Evolutionary conservation across 1,140 invertebrate genomes (phyloP), one percentile per base, ranked within the genome.

Genomic region (Macrobrachium rosenbergii): DNA sequence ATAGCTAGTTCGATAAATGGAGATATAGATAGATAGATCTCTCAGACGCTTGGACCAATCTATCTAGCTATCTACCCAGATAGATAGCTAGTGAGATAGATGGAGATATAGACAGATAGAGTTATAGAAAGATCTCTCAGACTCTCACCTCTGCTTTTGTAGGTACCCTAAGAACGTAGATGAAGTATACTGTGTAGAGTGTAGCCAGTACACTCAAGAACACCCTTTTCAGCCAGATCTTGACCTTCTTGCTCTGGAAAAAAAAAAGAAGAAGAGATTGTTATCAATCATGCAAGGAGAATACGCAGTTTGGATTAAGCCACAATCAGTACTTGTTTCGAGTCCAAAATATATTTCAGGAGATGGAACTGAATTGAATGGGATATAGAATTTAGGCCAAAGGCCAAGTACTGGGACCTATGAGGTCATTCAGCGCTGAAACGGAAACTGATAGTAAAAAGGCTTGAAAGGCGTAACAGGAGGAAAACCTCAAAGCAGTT

Each of bases 151-250:
- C n/a, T 5, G 45, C n/a, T 37, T n/a, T 17, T 7, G n/a, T 21
- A 17, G 23, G 72, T 7, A 75, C 67, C 28, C 37, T 11, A 43
- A 82, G 63, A 14, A 82, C 80, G 8, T 62, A 23, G n/a, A 82
- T 82, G 80, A 82, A 82, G 80, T 82, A 82, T 23, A 45, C 58
- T 11, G 58, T 6, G 80, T 82, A 82, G 21, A 82, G 62, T 1
- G 19, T 7, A 0, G 62, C 62, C 62, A 82, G 37, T 10, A 67
- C 10, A 16, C 28, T 10, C 60, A 82, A 12, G 19, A 64, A 23
- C 23, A 82, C 12, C 37, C 58, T 21, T 23, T 45, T 21, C 80
- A 60, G 0, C 63, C 52, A 60, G 60, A 0, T 8, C 28, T 60
- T 37, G 6, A 60, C 11, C 12, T 82, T 37, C 63, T 45, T 14